Evolutionary conservation across 2,888 invertebrate species (phyloP).

Genomic region (Elegia similella): DNA sequence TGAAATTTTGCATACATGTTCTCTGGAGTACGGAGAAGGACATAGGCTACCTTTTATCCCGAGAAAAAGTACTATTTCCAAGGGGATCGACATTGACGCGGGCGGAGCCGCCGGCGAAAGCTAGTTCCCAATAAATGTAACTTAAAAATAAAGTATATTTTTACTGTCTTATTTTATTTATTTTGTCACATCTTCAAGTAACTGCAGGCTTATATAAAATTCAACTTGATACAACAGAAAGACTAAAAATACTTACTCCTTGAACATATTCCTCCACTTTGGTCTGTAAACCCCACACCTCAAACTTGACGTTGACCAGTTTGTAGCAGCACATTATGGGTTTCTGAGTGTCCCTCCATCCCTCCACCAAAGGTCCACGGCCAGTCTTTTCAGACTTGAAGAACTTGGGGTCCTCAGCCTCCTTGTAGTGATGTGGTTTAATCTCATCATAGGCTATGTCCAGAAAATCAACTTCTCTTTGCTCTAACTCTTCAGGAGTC

Average conservation of each 20-base stretch:
- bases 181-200: too few species aligned
- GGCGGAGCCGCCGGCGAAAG: too few species aligned
- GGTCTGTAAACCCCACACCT: constrained; percentile 96
- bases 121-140: too few species aligned
- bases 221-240: too few species aligned
- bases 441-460: constrained; percentile 95
- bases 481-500: constrained; percentile 86
- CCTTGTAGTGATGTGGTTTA: constrained; percentile 93
- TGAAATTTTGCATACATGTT: too few species aligned
- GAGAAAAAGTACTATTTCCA: too few species aligned
- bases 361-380: constrained; percentile 91
- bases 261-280: constrained; percentile 94
- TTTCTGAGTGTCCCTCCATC: constrained; percentile 87
- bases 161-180: too few species aligned
- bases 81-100: too few species aligned
- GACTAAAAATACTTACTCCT: constrained; percentile 75
- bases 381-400: constrained; percentile 91
- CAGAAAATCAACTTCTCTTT: constrained; percentile 88
- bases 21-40: too few species aligned
- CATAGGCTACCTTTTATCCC: too few species aligned
- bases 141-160: too few species aligned
- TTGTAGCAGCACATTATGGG: constrained; percentile 98
- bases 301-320: constrained; percentile 91
- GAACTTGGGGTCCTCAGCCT: constrained; percentile 92
- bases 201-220: too few species aligned